Percentiles rank a stretch among this genome's conserved stretches.
phyloP scores from a whole-genome alignment of 1,140 invertebrate species.

The Hormaphis cornu region DNA sequence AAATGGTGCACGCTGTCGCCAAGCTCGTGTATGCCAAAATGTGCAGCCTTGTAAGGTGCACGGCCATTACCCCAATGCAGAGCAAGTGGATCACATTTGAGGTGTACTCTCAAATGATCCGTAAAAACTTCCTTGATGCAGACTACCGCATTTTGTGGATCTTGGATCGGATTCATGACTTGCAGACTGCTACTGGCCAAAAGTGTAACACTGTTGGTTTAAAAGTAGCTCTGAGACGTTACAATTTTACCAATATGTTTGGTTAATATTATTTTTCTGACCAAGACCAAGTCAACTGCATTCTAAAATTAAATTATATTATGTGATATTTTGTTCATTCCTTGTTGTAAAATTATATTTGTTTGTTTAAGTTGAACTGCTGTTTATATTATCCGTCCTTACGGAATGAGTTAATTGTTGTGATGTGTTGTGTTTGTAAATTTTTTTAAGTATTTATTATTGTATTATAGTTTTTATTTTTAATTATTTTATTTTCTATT shows the following conservation, averaged over 20 bases:
- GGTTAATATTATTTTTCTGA: too few relatives aligned
- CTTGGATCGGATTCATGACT: background rate
- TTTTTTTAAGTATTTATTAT: too few relatives aligned
- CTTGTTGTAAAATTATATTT: too few relatives aligned
- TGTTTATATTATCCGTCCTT: too few relatives aligned
- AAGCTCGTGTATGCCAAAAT: background rate
- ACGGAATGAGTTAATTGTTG: too few relatives aligned
- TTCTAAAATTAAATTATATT: too few relatives aligned
- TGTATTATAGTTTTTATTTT: too few relatives aligned
- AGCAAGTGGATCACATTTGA: constrained; percentile 18
- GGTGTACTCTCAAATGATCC: background rate
- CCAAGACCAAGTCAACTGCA: too few relatives aligned
- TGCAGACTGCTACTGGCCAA: background rate
- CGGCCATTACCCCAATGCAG: background rate
- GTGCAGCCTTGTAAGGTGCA: background rate
- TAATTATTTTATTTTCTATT: too few relatives aligned
- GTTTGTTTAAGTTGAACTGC: too few relatives aligned
- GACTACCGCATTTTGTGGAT: background rate
- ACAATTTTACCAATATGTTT: constrained; percentile 5
- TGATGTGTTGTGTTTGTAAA: too few relatives aligned
- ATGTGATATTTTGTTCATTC: too few relatives aligned
- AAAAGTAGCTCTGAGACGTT: background rate
- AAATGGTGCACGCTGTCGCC: background rate
- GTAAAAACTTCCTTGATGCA: background rate
- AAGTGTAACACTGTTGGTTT: background rate